Percentiles rank a stretch among this genome's conserved stretches.
phyloP scores from a whole-genome alignment of 2,797 vertebrate species.

The Lemur catta region DNA sequence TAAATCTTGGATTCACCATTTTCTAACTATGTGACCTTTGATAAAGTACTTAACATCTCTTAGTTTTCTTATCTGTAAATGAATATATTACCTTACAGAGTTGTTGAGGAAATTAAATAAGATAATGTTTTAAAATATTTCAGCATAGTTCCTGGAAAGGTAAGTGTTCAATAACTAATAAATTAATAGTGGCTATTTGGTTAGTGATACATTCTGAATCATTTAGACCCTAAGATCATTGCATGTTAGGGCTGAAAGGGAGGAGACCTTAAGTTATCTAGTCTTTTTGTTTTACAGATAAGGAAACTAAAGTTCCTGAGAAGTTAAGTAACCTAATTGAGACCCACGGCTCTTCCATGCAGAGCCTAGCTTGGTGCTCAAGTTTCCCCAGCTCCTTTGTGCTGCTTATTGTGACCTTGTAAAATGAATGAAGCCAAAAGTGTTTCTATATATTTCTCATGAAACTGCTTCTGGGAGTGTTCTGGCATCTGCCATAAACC shows the following conservation, averaged over 20 bases:
- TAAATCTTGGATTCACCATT: neutral
- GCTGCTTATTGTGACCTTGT: neutral
- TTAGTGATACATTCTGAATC: conserved; percentile 15
- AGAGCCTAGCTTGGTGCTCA: neutral
- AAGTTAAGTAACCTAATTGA: neutral
- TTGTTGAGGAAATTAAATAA: neutral
- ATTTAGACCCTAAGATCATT: neutral
- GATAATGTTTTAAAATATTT: conserved; percentile 13
- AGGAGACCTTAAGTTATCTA: neutral
- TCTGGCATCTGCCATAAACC: neutral
- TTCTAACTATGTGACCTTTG: neutral
- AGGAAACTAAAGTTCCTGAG: neutral
- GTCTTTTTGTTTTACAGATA: neutral
- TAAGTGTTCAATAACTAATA: neutral
- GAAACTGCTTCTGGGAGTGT: neutral
- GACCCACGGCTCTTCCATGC: neutral
- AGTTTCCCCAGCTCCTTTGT: neutral
- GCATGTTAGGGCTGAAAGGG: neutral
- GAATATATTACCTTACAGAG: neutral
- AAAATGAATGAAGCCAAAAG: conserved; percentile 27
- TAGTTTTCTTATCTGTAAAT: neutral
- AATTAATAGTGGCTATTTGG: neutral
- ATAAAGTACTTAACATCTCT: neutral
- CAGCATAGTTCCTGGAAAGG: neutral
- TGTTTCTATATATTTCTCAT: neutral